phyloP scores from a whole-genome alignment of 1,140 invertebrate species.

The Pseudomyrmex concolor region DNA sequence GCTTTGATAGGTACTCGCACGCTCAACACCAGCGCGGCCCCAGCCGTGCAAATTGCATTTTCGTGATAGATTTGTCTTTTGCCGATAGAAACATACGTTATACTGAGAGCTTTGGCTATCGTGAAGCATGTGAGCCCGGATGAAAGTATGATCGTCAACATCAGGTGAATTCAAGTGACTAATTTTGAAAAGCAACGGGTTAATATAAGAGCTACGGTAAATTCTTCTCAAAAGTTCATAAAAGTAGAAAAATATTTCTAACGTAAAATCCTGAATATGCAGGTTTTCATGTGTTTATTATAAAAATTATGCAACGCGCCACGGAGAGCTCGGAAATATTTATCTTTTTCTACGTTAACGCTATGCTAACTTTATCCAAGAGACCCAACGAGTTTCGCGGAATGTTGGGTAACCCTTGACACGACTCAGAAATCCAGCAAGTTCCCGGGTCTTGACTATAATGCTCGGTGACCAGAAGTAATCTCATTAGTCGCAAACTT shows the following conservation, averaged over 20 bases:
- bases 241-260: neutral
- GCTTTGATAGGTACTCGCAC: constrained; percentile 20
- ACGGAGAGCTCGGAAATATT: constrained; percentile 73
- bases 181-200: too few relatives aligned
- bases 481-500: constrained; percentile 70
- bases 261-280: neutral
- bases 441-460: constrained; percentile 65
- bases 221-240: neutral
- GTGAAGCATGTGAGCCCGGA: neutral
- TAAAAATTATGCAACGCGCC: constrained; percentile 71
- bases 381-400: constrained; percentile 63
- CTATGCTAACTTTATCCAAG: constrained; percentile 36
- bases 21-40: neutral
- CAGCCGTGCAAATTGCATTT: constrained; percentile 46
- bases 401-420: constrained; percentile 68
- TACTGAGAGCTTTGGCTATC: neutral
- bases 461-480: constrained; percentile 72
- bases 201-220: too few relatives aligned
- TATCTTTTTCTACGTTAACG: constrained; percentile 67
- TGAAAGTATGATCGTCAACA: neutral
- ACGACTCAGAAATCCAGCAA: constrained; percentile 67
- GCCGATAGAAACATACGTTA: neutral
- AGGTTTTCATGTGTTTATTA: neutral
- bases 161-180: too few relatives aligned
- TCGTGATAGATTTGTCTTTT: constrained; percentile 22